Percentiles rank a stretch among this genome's conserved stretches.
phyloP scores from a whole-genome alignment of 2,113 vertebrate genomes.

The Myiozetetes cayanensis region DNA sequence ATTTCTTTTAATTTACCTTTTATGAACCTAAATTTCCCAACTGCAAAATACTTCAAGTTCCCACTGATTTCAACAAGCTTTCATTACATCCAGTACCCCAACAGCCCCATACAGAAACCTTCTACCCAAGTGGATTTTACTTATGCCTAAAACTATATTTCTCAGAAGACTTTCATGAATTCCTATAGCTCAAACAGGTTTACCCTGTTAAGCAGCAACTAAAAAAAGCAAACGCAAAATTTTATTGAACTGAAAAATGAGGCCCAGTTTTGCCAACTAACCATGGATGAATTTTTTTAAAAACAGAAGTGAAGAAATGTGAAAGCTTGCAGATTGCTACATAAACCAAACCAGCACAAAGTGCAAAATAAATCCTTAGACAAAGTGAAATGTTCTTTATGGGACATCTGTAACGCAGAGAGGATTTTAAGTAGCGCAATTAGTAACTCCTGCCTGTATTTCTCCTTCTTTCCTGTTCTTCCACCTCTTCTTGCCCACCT shows the following conservation, averaged over 20 bases:
- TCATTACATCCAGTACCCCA: background rate
- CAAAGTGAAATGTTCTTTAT: background rate
- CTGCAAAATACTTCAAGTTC: background rate
- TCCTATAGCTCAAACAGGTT: background rate
- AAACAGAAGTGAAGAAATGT: background rate
- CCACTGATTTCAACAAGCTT: background rate
- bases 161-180: background rate
- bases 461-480: background rate
- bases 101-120: background rate
- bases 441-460: background rate
- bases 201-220: background rate
- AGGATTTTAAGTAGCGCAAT: background rate
- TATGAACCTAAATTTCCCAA: background rate
- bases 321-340: background rate
- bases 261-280: background rate
- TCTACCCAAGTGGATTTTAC: background rate
- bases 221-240: background rate
- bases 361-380: background rate
- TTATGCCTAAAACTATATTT: background rate
- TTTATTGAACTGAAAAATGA: background rate
- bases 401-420: background rate
- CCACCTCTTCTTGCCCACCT: background rate
- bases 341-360: background rate
- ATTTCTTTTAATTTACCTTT: background rate
- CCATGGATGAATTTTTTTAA: background rate